Conservation (phyloP, 1,140 invertebrate species). For the Dinothrombium tinctorium region DNA sequence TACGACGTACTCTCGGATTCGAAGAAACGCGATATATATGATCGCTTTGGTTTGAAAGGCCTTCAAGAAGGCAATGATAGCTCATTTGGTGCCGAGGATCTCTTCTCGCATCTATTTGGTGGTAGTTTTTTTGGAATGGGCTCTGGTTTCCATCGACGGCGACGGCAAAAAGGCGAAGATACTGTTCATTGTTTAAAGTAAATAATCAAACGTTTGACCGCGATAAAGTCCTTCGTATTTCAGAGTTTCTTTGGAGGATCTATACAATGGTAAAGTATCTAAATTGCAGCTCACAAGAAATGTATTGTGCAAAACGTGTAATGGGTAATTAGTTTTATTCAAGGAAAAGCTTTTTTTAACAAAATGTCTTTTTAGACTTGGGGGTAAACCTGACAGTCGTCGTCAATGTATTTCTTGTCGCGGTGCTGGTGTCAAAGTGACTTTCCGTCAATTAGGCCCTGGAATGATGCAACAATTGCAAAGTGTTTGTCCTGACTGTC, state of each 20-base stretch:
- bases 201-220: background rate
- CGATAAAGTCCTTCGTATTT: background rate
- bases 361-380: no score
- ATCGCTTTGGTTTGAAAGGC: conserved; percentile 49
- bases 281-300: conserved; percentile 89
- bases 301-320: conserved; percentile 91
- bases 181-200: background rate
- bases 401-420: conserved; percentile 50
- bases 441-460: conserved; percentile 72
- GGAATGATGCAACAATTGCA: conserved; percentile 95
- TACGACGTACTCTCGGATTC: conserved; percentile 64
- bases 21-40: conserved; percentile 36
- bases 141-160: background rate
- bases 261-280: conserved; percentile 87
- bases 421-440: conserved; percentile 67
- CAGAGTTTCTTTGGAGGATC: conserved; percentile 72
- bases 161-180: background rate
- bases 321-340: conserved; percentile 42
- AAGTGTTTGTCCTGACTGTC: conserved; percentile 63
- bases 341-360: no score
- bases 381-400: conserved; percentile 23
- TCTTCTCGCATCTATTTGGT: conserved; percentile 54
- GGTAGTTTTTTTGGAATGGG: background rate
- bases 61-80: conserved; percentile 34
- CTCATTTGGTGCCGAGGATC: conserved; percentile 68